phyloP scores from a whole-genome alignment of 2,888 invertebrate genomes.

The Caprella mutica region DNA sequence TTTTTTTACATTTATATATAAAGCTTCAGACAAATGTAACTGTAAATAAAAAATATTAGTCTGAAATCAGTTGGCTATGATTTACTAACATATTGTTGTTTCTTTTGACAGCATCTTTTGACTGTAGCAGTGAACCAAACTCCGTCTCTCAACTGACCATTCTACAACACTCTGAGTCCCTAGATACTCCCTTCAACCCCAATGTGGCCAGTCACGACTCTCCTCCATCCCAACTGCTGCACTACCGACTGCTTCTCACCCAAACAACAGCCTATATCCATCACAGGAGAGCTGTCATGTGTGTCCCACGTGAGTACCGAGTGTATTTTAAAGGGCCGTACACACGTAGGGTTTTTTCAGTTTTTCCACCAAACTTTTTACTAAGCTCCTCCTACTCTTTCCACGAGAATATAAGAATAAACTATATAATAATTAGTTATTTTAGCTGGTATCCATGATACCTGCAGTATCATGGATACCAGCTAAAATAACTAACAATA shows the following conservation, averaged over 20 bases:
- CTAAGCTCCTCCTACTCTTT: too few species aligned
- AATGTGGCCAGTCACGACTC: conserved; percentile 16
- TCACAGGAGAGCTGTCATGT: conserved; percentile 26
- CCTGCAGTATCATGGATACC: too few species aligned
- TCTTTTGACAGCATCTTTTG: not conserved
- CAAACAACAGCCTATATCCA: conserved; percentile 24
- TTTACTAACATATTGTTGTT: not conserved
- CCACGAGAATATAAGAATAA: too few species aligned
- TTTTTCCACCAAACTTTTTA: too few species aligned
- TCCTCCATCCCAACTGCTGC: conserved; percentile 25
- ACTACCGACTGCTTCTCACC: conserved; percentile 23
- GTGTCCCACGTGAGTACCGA: conserved; percentile 24
- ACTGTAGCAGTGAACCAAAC: not conserved
- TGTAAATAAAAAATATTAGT: conserved; percentile 1
- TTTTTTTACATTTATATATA: conserved; percentile 10
- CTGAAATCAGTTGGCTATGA: not conserved
- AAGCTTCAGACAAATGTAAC: not conserved
- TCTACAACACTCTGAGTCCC: not conserved
- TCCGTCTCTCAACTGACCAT: not conserved
- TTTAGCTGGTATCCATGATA: too few species aligned
- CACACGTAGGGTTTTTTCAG: too few species aligned
- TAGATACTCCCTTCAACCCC: not conserved
- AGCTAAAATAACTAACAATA: too few species aligned
- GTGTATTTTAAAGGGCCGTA: too few species aligned
- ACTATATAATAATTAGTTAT: too few species aligned